Conservation (phyloP, 2,888 invertebrate genomes). For the Aleiodes leptofemur region DNA sequence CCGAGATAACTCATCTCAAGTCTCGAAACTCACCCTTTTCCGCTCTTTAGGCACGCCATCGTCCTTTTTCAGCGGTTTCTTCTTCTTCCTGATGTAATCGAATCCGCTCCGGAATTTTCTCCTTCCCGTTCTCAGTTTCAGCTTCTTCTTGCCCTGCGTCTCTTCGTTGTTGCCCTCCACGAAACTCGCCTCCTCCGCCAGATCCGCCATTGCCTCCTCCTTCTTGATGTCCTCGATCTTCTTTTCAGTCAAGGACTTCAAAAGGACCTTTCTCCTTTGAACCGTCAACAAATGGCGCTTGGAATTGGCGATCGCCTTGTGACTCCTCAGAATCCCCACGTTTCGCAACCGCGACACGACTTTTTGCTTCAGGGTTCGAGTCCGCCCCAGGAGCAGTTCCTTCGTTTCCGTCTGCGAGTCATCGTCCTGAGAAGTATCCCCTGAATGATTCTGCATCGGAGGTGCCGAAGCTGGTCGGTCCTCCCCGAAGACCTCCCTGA, state of each 20-base stretch:
- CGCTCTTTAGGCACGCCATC: conserved; percentile 76
- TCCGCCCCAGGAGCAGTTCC: conserved; percentile 57
- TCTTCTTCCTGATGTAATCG: conserved; percentile 93
- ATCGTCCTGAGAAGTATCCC: conserved; percentile 70
- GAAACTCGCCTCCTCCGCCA: conserved; percentile 73
- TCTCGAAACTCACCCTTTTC: conserved; percentile 69
- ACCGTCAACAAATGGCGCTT: conserved; percentile 69
- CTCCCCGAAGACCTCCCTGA: conserved; percentile 88
- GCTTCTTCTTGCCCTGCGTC: conserved; percentile 77
- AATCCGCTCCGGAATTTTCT: conserved; percentile 89
- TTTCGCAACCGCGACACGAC: conserved; percentile 69
- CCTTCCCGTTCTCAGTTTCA: conserved; percentile 82
- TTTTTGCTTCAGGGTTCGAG: conserved; percentile 64
- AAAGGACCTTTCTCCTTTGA: conserved; percentile 66
- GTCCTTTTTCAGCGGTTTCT: conserved; percentile 82
- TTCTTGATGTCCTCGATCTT: conserved; percentile 65
- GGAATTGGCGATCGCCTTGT: conserved; percentile 71
- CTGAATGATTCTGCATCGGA: conserved; percentile 79
- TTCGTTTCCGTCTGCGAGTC: conserved; percentile 68
- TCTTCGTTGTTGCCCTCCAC: conserved; percentile 60
- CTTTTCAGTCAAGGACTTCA: conserved; percentile 67
- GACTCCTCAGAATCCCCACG: conserved; percentile 71
- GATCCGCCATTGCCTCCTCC: conserved; percentile 68
- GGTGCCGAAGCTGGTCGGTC: conserved; percentile 90
- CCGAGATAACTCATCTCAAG: conserved; percentile 4